Evolutionary conservation across 2,888 invertebrate species (phyloP), one percentile per base, ranked within the genome.

Genomic region (Caenorhabditis angaria): DNA sequence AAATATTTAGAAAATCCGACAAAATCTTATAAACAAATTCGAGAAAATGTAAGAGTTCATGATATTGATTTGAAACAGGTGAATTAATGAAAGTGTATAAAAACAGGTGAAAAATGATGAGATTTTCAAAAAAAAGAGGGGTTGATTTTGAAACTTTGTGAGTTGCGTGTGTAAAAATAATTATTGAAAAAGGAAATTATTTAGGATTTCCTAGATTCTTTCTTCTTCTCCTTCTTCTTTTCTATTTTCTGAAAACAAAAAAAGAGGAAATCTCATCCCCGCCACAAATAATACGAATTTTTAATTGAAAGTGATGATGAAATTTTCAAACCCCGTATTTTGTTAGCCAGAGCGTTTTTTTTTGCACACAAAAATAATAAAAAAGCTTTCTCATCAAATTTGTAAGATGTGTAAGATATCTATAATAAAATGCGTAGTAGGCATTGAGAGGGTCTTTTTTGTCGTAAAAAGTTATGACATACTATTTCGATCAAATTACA

Each of bases 401-500:
- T 18, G 18, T 18, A 10, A 6, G 18, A 41, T 41, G 10, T 41
- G 10, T 3, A 41, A 32, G 32, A 32, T 10, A 32, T 32, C 5
- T 10, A 32, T 3, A 41, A 41, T 41, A 41, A 41, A 41, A 41
- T 3, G 41, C 41, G 41, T 41, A 41, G 41, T 41, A 41, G 41
- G 41, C 41, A 41, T 41, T n/a, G n/a, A 41, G 18, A 41, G 41
- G 41, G 18, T 41, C 41, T 14, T 41, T n/a, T n/a, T n/a, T 18
- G 10, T 41, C 41, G 41, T 41, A 41, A 41, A 41, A 41, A 41
- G 41, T 41, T 41, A 41, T 41, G 41, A 41, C 41, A 41, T 41
- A 41, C 41, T 41, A 41, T 41, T 41, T 41, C 41, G 41, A 41
- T 41, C 41, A 41, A 41, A 41, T 41, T 41, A 41, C 41, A 41